phyloP scores from a whole-genome alignment of 2,888 invertebrate species.

The Hermodice carunculata region DNA sequence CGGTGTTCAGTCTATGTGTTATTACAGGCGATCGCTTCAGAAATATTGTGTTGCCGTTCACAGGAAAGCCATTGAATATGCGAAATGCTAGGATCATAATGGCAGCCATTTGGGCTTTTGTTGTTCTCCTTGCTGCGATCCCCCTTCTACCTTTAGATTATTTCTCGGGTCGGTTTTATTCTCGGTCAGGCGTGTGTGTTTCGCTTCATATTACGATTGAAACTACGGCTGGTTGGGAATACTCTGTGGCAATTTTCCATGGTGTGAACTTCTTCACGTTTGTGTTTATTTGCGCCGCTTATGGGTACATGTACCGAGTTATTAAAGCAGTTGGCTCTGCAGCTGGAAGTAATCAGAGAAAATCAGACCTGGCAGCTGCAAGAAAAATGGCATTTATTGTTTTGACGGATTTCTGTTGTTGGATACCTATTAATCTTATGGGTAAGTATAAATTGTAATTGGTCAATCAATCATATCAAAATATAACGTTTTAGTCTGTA shows the following conservation, averaged over 20 bases:
- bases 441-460: no score
- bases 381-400: no score
- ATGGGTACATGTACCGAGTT: conserved; percentile 59
- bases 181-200: conserved; percentile 64
- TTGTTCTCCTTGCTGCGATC: conserved; percentile 49
- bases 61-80: conserved; percentile 42
- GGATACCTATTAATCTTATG: no score
- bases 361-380: no score
- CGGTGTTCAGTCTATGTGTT: conserved; percentile 75
- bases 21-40: conserved; percentile 77
- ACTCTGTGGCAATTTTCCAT: conserved; percentile 61
- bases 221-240: conserved; percentile 64
- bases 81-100: conserved; percentile 45
- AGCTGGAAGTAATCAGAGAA: no score
- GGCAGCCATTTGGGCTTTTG: conserved; percentile 50
- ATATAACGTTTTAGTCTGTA: no score
- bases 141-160: conserved; percentile 56
- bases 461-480: no score
- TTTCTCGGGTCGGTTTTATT: conserved; percentile 53
- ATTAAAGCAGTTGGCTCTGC: no score
- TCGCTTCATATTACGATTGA: conserved; percentile 63
- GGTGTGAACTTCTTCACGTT: conserved; percentile 61
- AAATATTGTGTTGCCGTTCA: conserved; percentile 75
- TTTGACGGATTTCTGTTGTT: no score
- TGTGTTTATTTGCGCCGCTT: conserved; percentile 57